These are phyloP conservation scores for Clarias pachynema DNA, from an alignment of 2,797 vertebrate species.

Conservation along the genomic window DNA sequence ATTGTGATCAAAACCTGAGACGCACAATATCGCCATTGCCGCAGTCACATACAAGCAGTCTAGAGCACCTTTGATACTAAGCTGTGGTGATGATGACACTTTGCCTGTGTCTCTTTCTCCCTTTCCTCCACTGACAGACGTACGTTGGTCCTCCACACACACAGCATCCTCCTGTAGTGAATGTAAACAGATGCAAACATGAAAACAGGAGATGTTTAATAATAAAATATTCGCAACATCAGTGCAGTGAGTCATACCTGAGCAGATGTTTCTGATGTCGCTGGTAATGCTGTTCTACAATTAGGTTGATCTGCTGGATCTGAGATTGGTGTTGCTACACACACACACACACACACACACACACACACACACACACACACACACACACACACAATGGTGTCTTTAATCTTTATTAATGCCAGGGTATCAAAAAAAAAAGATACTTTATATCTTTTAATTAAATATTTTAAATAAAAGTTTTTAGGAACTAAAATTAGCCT, in stretches of 20 bases:
- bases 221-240: neutral
- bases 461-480: neutral
- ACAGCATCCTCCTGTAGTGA: slow-evolving; percentile 69
- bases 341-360: slow-evolving; percentile 11
- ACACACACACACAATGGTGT: too few relatives aligned
- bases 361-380: neutral
- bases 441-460: neutral
- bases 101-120: slow-evolving; percentile 63
- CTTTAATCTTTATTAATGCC: neutral
- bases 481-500: neutral
- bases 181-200: slow-evolving; percentile 10
- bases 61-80: slow-evolving; percentile 78
- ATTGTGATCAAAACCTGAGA: neutral
- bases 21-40: too few relatives aligned
- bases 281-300: slow-evolving; percentile 71
- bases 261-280: slow-evolving; percentile 60
- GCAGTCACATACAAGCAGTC: too few relatives aligned
- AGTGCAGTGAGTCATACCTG: slow-evolving; percentile 67
- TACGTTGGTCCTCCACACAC: slow-evolving; percentile 77
- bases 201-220: neutral
- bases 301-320: slow-evolving; percentile 57
- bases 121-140: slow-evolving; percentile 53
- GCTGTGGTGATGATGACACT: slow-evolving; percentile 69
- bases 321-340: slow-evolving; percentile 75
- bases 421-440: neutral